Evolutionary conservation across 2,797 vertebrate genomes (phyloP), one percentile per base, ranked within the genome.

Genomic region (Typhlichthys eigenmanni): DNA sequence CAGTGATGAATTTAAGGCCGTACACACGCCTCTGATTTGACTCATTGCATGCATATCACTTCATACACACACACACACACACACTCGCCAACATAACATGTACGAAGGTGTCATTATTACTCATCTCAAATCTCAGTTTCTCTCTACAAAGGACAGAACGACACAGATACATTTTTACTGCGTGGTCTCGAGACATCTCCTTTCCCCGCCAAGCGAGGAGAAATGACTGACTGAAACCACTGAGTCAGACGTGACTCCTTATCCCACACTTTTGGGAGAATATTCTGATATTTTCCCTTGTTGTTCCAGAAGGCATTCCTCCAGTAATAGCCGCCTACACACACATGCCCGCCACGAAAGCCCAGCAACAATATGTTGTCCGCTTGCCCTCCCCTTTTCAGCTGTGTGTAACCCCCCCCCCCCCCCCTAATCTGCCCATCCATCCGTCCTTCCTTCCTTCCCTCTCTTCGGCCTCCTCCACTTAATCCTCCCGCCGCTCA

Each of bases 401-500:
- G 84, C 85, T 85, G 79, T 74, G 58, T 59, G 78, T 61, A 55
- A 77, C 77, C 66, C 79, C 58, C 76, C 63, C 67, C 71, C 68
- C 17, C 17, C 17, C 17, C 24, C 3, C 24, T 24, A 79, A 78
- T 74, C 69, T 29, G 24, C 24, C 24, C 24, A 29, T 29, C 24
- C 24, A 4, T 29, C 24, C 24, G 24, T 4, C 24, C 24, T 29
- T 29, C 24, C 80, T 55, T 75, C 43, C 80, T 55, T 75, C 43
- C 73, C 78, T 75, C 68, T 76, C 73, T 82, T 76, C 74, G 81
- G 84, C 82, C 84, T 82, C 82, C 80, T 87, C 77, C 74, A 72
- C 80, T 78, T 83, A 90, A 88, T 90, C 87, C 88, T 83, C 89
- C 75, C 58, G 79, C 77, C 58, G 81, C 88, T 92, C 90, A 90